Evolutionary conservation across 92 coral and sea anemone species (phyloP).

Genomic region (Porites cylindrica): DNA sequence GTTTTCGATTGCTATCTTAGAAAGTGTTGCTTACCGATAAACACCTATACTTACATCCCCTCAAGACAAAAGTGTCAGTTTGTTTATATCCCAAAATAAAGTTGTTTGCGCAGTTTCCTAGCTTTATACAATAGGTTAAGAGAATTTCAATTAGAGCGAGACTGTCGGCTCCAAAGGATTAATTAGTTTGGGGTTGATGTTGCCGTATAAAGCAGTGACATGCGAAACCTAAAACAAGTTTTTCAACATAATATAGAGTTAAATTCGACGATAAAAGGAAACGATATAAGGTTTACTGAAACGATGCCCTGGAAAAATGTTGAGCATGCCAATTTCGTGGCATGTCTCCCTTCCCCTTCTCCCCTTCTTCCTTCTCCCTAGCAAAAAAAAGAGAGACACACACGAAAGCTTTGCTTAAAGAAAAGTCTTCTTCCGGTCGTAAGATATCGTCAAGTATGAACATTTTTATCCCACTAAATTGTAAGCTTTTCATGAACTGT

Average conservation of each 20-base stretch:
- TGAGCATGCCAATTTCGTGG: too few relatives aligned
- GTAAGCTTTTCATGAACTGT: too few relatives aligned
- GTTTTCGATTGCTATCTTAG: too few relatives aligned
- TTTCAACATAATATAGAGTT: not conserved
- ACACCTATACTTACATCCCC: not conserved
- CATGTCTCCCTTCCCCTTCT: too few relatives aligned
- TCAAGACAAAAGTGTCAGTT: not conserved
- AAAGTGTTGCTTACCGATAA: not conserved
- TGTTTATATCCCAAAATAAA: not conserved
- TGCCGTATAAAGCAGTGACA: not conserved
- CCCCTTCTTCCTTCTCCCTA: too few relatives aligned
- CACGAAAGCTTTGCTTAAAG: too few relatives aligned
- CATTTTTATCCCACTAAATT: not conserved
- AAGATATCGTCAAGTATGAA: not conserved
- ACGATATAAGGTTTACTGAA: too few relatives aligned
- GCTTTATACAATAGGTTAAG: constrained; percentile 28
- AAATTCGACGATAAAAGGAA: not conserved
- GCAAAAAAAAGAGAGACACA: too few relatives aligned
- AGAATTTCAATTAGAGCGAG: constrained; percentile 30
- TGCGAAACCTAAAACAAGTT: not conserved
- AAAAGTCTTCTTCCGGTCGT: too few relatives aligned
- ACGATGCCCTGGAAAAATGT: not conserved
- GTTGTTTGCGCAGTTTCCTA: constrained; percentile 34
- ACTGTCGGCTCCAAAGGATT: not conserved
- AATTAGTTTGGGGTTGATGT: not conserved